These are phyloP conservation scores for Helleia helle DNA, from an alignment of 2,888 invertebrate species.

Conservation along the genomic window DNA sequence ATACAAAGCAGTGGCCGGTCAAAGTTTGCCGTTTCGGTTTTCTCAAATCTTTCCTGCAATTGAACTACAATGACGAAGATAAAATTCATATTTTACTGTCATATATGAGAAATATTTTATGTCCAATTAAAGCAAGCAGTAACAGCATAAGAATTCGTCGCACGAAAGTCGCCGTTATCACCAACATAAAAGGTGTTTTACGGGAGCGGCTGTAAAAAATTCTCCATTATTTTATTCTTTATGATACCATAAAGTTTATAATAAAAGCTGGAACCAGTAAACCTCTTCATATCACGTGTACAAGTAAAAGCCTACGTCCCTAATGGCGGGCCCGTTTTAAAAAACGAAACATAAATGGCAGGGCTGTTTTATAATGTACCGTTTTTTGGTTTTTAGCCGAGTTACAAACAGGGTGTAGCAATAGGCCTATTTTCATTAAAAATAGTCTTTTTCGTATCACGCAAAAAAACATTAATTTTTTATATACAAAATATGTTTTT, in stretches of 20 bases:
- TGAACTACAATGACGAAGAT: too few species aligned
- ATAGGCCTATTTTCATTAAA: too few species aligned
- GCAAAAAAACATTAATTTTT: too few species aligned
- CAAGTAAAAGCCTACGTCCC: slow-evolving; percentile 5
- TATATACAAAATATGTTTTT: too few species aligned
- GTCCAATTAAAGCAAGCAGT: slow-evolving; percentile 2
- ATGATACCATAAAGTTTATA: slow-evolving; percentile 65
- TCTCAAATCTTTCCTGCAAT: too few species aligned
- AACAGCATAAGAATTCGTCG: not conserved
- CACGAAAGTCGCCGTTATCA: slow-evolving; percentile 35
- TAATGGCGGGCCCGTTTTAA: not conserved
- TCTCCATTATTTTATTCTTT: slow-evolving; percentile 63
- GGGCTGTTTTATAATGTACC: too few species aligned
- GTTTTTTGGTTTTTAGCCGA: too few species aligned
- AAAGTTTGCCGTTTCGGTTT: too few species aligned
- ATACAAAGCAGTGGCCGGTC: too few species aligned
- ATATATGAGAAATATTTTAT: not conserved
- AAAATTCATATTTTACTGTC: too few species aligned
- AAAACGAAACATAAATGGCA: not conserved
- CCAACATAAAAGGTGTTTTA: slow-evolving; percentile 64
- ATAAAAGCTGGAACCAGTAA: slow-evolving; percentile 57
- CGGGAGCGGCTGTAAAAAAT: slow-evolving; percentile 60
- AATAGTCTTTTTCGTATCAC: too few species aligned
- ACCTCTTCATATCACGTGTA: slow-evolving; percentile 47
- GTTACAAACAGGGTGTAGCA: too few species aligned